A percentile compares a stretch with the other conserved stretches of the same genome.
These are phyloP conservation scores for Syrmaticus mikado DNA, from an alignment of 2,113 vertebrate genomes.

Conservation along the genomic window DNA sequence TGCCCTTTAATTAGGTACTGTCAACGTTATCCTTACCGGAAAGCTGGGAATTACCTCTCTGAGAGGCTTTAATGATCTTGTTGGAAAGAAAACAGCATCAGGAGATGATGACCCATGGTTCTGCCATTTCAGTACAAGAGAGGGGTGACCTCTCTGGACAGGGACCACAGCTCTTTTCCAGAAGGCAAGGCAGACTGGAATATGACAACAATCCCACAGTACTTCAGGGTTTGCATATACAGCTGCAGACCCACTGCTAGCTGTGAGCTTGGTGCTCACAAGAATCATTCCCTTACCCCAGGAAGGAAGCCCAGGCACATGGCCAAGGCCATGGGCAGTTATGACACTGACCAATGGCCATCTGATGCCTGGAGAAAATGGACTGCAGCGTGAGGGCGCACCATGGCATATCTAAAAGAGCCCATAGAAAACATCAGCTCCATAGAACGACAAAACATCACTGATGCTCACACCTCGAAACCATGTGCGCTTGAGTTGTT, in stretches of 20 bases:
- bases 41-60: conserved; percentile 51
- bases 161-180: background rate
- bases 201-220: accelerated
- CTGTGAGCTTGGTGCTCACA: background rate
- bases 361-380: background rate
- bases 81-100: background rate
- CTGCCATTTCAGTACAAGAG: background rate
- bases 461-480: background rate
- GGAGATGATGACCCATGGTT: background rate
- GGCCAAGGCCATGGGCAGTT: background rate
- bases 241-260: background rate
- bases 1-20: conserved; percentile 30
- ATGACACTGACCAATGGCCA: background rate
- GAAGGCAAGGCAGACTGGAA: background rate
- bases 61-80: background rate
- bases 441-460: background rate
- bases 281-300: accelerated
- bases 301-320: accelerated
- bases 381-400: background rate
- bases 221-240: background rate
- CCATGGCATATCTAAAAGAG: background rate
- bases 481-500: accelerated
- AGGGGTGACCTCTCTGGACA: background rate
- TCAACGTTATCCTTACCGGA: conserved; percentile 50
- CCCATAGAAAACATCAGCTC: background rate